Conservation (phyloP, 2,113 vertebrate genomes). For the Cinclus cinclus region DNA sequence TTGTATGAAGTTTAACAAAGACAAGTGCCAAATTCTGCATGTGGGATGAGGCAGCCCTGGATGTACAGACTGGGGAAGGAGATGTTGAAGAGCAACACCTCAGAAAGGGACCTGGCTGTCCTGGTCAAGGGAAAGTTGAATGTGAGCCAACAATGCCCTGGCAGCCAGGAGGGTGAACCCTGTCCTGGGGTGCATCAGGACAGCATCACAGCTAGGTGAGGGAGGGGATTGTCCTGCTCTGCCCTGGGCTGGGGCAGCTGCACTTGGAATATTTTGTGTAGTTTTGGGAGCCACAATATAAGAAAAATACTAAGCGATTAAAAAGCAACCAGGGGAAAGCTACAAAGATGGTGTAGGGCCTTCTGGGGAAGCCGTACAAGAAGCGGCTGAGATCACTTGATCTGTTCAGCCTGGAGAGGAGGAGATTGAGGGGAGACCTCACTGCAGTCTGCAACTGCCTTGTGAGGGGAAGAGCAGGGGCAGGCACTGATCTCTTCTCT, state of each 20-base stretch:
- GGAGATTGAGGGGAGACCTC: neutral
- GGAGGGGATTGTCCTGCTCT: neutral
- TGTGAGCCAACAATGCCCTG: neutral
- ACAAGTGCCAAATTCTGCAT: neutral
- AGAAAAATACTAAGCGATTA: neutral
- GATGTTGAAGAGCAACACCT: accelerated
- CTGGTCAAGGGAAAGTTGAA: accelerated
- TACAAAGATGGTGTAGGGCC: neutral
- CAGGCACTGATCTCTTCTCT: neutral
- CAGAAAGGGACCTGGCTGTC: neutral
- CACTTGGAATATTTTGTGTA: neutral
- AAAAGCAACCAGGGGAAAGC: neutral
- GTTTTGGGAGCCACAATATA: neutral
- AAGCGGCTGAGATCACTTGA: neutral
- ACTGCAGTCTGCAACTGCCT: neutral
- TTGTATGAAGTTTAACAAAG: neutral
- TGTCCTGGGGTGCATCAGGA: neutral
- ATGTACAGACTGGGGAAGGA: neutral
- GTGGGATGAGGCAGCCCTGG: neutral
- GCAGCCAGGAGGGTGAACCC: accelerated
- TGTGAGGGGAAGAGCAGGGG: neutral
- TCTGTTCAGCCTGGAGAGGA: neutral
- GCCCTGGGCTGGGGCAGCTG: accelerated
- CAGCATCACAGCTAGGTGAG: accelerated
- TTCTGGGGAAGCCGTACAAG: neutral